Evolutionary conservation across 2,113 vertebrate genomes (phyloP).

Genomic region (Bufo bufo): DNA sequence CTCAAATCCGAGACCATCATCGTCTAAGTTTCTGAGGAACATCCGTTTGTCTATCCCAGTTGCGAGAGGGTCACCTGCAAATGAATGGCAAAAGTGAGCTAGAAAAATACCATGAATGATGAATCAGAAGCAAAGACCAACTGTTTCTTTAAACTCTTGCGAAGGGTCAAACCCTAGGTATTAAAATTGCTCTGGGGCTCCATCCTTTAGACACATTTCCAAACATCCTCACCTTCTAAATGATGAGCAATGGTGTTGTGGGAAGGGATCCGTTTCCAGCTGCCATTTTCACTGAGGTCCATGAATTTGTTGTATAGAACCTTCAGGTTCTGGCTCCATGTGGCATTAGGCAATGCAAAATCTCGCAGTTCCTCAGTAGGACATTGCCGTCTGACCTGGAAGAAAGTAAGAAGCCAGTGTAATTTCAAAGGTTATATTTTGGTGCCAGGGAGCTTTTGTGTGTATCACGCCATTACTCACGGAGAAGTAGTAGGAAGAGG

Average conservation of each 20-base stretch:
- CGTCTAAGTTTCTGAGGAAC: conserved; percentile 74
- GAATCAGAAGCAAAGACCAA: not conserved
- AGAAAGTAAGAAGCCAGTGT: not conserved
- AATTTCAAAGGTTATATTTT: not conserved
- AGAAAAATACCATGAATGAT: conserved; percentile 58
- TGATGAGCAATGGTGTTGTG: conserved; percentile 75
- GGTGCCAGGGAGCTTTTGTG: not conserved
- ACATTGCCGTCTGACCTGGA: not conserved
- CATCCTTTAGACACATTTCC: not conserved
- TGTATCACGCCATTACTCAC: not conserved
- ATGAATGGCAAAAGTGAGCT: conserved; percentile 62
- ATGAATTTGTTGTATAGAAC: conserved; percentile 65
- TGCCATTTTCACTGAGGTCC: conserved; percentile 67
- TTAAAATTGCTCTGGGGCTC: not conserved
- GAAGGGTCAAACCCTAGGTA: not conserved
- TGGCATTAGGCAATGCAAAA: conserved; percentile 79
- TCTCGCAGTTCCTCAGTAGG: conserved; percentile 64
- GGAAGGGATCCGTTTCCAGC: conserved; percentile 81
- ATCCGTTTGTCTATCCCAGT: conserved; percentile 63
- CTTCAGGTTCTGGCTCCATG: conserved; percentile 79
- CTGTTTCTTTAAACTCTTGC: not conserved
- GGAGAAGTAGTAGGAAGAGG: not conserved
- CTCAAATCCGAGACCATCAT: conserved; percentile 78
- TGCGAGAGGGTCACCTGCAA: conserved; percentile 66
- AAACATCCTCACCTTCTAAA: conserved; percentile 65